phyloP scores from a whole-genome alignment of 2,113 vertebrate genomes.

The Onychostruthus taczanowskii region DNA sequence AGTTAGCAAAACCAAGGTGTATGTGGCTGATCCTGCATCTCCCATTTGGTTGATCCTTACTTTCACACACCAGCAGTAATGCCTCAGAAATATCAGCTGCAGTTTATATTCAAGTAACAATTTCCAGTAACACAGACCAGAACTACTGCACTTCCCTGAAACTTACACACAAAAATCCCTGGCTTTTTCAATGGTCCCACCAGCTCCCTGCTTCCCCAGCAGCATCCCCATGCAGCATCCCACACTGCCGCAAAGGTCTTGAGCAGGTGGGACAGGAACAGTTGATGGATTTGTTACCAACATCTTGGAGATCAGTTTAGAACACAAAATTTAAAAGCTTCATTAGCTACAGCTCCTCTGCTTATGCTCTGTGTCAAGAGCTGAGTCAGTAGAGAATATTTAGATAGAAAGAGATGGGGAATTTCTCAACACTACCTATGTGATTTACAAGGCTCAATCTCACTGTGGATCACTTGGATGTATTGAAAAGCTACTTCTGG shows the following conservation, averaged over 20 bases:
- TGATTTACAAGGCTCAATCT: neutral
- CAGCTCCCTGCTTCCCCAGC: neutral
- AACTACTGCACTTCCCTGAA: neutral
- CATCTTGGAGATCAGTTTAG: neutral
- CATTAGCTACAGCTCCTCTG: neutral
- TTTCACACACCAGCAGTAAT: neutral
- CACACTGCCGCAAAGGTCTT: neutral
- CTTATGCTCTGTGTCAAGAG: neutral
- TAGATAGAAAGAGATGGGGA: neutral
- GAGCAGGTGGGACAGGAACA: neutral
- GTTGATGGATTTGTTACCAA: neutral
- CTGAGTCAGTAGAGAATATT: neutral
- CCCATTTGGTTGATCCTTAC: neutral
- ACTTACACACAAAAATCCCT: neutral
- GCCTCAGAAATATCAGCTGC: neutral
- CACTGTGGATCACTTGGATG: neutral
- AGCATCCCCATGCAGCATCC: rapidly evolving
- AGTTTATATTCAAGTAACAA: neutral
- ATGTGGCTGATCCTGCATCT: neutral
- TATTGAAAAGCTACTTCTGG: neutral
- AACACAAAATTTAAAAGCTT: neutral
- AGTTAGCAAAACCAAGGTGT: neutral
- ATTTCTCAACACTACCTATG: neutral
- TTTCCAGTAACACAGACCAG: neutral
- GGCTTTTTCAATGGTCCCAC: neutral